Evolutionary conservation across 1,140 invertebrate genomes (phyloP).

Genomic region (Drosophila simulans): DNA sequence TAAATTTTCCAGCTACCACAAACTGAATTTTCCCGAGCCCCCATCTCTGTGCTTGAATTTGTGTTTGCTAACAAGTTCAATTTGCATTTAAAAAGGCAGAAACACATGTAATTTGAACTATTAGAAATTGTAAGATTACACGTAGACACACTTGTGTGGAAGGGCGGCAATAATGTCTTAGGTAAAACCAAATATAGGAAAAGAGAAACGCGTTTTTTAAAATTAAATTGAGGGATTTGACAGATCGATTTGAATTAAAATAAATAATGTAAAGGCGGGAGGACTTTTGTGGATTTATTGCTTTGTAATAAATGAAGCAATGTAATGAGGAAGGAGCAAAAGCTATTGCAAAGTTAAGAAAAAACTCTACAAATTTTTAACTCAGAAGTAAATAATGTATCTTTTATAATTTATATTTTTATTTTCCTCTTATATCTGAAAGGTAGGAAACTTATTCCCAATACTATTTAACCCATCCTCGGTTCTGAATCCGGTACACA

Average conservation of each 20-base stretch:
- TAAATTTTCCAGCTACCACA: conserved; percentile 32
- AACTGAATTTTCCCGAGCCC: conserved; percentile 26
- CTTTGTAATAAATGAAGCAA: neutral
- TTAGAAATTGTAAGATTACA: conserved; percentile 74
- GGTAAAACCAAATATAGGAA: conserved; percentile 5
- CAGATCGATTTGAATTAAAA: conserved; percentile 13
- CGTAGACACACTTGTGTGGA: conserved; percentile 2
- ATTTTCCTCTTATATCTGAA: no score
- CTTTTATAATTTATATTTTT: no score
- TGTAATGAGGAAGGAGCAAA: neutral
- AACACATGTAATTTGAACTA: conserved; percentile 81
- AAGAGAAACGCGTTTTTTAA: neutral
- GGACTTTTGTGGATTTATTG: neutral
- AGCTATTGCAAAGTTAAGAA: neutral
- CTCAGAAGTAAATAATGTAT: neutral
- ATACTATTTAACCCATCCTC: neutral
- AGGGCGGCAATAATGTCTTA: conserved; percentile 6
- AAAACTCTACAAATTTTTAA: no score
- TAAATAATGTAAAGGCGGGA: neutral
- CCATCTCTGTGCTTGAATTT: conserved; percentile 28
- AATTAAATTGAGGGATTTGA: conserved; percentile 10
- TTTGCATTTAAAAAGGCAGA: conserved; percentile 80
- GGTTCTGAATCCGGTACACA: neutral
- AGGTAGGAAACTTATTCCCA: neutral
- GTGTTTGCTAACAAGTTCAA: conserved; percentile 77